phyloP scores from a whole-genome alignment of 2,888 invertebrate species.

The Acronicta aceris region DNA sequence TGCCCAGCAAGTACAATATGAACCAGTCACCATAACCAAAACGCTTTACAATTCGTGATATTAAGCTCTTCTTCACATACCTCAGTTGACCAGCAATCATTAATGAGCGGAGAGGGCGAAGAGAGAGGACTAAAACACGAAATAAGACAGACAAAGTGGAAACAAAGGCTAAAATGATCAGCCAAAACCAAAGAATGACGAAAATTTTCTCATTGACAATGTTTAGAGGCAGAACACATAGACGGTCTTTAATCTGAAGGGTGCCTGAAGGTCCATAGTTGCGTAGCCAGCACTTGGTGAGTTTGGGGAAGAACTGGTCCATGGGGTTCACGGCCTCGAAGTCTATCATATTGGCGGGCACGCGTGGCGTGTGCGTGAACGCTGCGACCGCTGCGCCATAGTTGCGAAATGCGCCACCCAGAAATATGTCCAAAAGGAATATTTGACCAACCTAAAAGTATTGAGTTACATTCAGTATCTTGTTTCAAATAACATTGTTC shows the following conservation, averaged over 20 bases:
- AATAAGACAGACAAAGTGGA: conserved; percentile 91
- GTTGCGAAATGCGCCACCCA: conserved; percentile 90
- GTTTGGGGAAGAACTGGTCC: conserved; percentile 91
- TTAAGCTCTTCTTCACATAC: conserved; percentile 84
- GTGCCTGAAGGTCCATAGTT: conserved; percentile 90
- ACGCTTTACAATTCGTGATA: conserved; percentile 85
- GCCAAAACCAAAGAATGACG: conserved; percentile 93
- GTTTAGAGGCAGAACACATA: conserved; percentile 94
- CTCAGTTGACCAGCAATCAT: conserved; percentile 90
- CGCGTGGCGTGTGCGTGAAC: conserved; percentile 78
- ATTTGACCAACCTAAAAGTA: conserved; percentile 91
- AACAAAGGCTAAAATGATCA: conserved; percentile 90
- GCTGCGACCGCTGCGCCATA: conserved; percentile 89
- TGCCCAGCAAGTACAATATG: conserved; percentile 92
- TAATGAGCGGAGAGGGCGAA: conserved; percentile 89
- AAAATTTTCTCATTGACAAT: conserved; percentile 95
- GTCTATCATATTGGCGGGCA: conserved; percentile 67
- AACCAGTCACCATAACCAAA: conserved; percentile 94
- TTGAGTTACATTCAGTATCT: not conserved
- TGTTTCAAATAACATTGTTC: too few species aligned
- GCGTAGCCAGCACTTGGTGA: conserved; percentile 90
- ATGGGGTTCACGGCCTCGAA: conserved; percentile 90
- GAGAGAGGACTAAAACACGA: conserved; percentile 88
- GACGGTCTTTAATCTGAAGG: conserved; percentile 88
- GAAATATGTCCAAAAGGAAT: conserved; percentile 91